Conservation (phyloP, 2,113 vertebrate species). For the Muscicapa adusta region DNA sequence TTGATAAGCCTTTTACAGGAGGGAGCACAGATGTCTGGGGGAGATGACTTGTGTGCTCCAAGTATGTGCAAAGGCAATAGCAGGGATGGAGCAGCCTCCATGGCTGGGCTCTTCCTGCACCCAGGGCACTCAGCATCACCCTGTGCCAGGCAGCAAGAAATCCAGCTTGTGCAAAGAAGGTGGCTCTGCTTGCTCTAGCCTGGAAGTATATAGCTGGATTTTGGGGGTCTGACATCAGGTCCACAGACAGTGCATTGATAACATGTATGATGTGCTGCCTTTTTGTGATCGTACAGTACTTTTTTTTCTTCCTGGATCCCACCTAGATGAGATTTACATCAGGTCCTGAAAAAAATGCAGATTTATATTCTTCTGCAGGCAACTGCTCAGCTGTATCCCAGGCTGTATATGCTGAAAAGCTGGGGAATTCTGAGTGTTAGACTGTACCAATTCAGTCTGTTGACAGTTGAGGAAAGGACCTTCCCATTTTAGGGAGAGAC, state of each 20-base stretch:
- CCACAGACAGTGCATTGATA: background rate
- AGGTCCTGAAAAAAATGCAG: background rate
- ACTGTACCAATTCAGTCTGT: background rate
- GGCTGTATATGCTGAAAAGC: background rate
- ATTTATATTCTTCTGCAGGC: background rate
- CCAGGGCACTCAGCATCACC: fast-evolving
- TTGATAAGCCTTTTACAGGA: background rate
- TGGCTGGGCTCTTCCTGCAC: fast-evolving
- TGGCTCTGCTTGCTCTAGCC: fast-evolving
- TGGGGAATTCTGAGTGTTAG: background rate
- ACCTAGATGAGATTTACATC: background rate
- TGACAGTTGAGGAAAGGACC: background rate
- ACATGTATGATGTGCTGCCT: background rate
- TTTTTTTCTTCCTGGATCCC: background rate
- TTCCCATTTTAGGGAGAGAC: background rate
- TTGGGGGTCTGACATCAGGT: background rate
- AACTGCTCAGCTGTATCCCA: background rate
- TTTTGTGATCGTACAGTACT: background rate
- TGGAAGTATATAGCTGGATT: background rate
- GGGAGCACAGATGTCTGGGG: background rate
- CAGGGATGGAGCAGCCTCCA: background rate
- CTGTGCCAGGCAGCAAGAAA: background rate
- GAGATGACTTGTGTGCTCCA: background rate
- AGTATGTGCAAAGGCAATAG: fast-evolving
- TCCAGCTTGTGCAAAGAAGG: background rate